Evolutionary conservation across 2,888 invertebrate genomes (phyloP).

Genomic region (Epistrophe grossulariae): DNA sequence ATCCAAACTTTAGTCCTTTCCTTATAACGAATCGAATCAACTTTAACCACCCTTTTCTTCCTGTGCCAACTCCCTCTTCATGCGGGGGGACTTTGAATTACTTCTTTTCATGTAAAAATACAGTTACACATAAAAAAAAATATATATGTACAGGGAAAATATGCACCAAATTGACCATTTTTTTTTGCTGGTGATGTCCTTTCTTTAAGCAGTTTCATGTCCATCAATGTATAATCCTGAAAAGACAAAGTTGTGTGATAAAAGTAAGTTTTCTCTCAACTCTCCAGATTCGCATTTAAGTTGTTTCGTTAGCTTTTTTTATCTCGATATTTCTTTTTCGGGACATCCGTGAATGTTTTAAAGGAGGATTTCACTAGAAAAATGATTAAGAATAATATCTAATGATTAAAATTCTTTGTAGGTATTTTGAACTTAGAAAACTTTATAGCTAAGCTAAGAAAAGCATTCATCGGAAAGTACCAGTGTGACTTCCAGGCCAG

Average conservation of each 20-base stretch:
- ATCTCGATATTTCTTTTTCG: conserved; percentile 19
- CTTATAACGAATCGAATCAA: background rate
- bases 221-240: conserved; percentile 71
- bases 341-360: background rate
- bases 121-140: conserved; percentile 17
- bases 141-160: conserved; percentile 1
- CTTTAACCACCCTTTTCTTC: background rate
- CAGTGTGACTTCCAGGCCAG: no score
- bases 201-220: conserved; percentile 69
- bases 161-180: conserved; percentile 60
- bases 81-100: conserved; percentile 9
- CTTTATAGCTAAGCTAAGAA: no score
- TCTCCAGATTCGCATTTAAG: conserved; percentile 70
- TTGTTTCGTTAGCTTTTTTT: conserved; percentile 43
- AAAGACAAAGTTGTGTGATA: conserved; percentile 74
- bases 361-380: background rate
- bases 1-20: conserved; percentile 63
- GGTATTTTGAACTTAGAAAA: no score
- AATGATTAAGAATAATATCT: no score
- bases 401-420: no score
- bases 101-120: conserved; percentile 45
- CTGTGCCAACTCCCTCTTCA: background rate
- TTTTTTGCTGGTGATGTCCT: conserved; percentile 22
- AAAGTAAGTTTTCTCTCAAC: conserved; percentile 66
- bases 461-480: no score